Conservation (phyloP, 2,113 vertebrate genomes). For the Delphinus delphis region DNA sequence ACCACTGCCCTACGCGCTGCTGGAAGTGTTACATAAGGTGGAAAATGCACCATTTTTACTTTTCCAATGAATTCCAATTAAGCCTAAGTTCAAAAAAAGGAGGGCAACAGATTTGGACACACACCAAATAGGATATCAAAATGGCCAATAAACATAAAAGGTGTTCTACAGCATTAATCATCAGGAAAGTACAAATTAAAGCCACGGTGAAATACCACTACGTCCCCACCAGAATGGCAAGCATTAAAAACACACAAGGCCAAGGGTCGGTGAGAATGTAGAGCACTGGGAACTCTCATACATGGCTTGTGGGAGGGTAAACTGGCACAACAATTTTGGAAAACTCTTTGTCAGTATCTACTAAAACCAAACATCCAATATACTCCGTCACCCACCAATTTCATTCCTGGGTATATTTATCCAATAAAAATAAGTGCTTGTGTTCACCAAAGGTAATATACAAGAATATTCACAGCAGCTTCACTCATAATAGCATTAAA, state of each 20-base stretch:
- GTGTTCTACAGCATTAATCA: background rate
- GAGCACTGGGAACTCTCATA: background rate
- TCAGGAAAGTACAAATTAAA: slow-evolving; percentile 27
- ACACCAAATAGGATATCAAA: background rate
- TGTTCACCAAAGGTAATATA: background rate
- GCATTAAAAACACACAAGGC: background rate
- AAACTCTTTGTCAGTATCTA: background rate
- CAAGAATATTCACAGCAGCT: background rate
- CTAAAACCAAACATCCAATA: background rate
- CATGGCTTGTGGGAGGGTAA: background rate
- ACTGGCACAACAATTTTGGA: background rate
- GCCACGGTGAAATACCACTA: background rate
- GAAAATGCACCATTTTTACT: background rate
- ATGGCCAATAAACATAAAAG: background rate
- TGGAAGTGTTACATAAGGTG: background rate
- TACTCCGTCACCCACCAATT: background rate
- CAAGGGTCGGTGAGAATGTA: background rate
- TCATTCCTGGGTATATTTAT: background rate
- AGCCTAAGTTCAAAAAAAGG: background rate
- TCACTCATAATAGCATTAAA: background rate
- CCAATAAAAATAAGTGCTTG: background rate
- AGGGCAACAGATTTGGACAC: background rate
- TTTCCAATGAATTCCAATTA: background rate
- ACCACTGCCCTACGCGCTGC: background rate
- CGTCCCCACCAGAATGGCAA: background rate